Base-by-base conservation (phyloP, 37 sponge, comb jelly and placozoan genomes). In the Mnemiopsis leidyi region DNA sequence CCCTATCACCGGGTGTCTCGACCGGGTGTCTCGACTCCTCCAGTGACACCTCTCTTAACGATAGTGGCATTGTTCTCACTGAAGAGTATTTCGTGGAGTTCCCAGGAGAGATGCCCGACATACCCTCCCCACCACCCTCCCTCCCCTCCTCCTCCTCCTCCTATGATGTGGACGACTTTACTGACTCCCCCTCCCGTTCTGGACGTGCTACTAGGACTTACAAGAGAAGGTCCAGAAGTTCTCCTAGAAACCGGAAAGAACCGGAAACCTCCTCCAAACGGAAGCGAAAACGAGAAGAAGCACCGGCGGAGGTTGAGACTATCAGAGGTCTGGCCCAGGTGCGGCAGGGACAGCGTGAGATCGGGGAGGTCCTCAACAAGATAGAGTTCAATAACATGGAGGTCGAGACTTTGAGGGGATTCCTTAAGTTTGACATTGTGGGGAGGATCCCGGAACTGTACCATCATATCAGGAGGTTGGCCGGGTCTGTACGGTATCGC, bases 371-470 rank as follows among this genome's bases (percentile, higher is more conserved):
- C 16, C 9, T 85, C 7, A 35, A 29, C 48, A 28, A 40, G 26
- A 1, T 85, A 13, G 90, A 85, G 48, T 85, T 39, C 23, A 26
- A 37, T 40, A 85, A 85, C 61, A 40, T 85, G 40, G 90, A 85
- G 30, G 26, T n/a, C 2, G 48, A 38, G 29, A 39, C 90, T 18
- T 37, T 85, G 24, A 39, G n/a, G n/a, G 25, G 16, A 7, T 85
- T 85, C 40, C 90, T 85, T 3, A 39, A 85, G n/a, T 39, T 39
- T 20, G 25, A 85, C 0, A 26, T 85, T 1, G 29, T 85, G 2
- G 20, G 39, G 40, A 85, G 39, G 20, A 1, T 85, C 0, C 90
- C 90, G 29, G 25, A 2, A 3, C 24, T 85, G 28, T 33, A 40
- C 61, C 23, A 28, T 39, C 90, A 85, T 28, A 85, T 85, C 40